phyloP scores from a whole-genome alignment of 1,140 invertebrate species.

The Callitettix versicolor region DNA sequence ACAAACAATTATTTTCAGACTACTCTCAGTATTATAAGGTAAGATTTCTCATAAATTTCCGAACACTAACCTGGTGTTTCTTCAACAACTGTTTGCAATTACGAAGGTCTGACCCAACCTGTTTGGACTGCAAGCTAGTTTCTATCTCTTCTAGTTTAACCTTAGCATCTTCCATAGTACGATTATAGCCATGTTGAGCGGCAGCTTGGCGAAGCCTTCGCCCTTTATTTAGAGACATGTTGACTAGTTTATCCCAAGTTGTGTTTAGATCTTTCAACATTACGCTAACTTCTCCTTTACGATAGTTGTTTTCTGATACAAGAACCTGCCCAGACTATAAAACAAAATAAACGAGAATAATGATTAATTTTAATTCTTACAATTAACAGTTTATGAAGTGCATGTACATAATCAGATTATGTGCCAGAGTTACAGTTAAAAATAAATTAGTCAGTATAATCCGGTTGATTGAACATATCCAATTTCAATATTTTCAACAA shows the following conservation, averaged over 20 bases:
- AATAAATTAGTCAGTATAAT: no score
- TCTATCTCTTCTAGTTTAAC: constrained; percentile 71
- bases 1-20: background rate
- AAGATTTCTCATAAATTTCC: background rate
- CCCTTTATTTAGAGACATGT: constrained; percentile 71
- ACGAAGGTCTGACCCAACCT: constrained; percentile 73
- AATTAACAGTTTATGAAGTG: no score
- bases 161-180: constrained; percentile 64
- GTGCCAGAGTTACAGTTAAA: no score
- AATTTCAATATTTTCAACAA: no score
- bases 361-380: background rate
- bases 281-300: constrained; percentile 51
- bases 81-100: constrained; percentile 81
- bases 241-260: constrained; percentile 58
- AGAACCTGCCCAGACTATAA: constrained; percentile 48
- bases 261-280: constrained; percentile 57
- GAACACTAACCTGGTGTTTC: constrained; percentile 54
- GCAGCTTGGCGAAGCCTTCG: constrained; percentile 67
- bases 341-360: background rate
- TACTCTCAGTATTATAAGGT: background rate
- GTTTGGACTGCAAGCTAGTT: constrained; percentile 58
- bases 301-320: constrained; percentile 57
- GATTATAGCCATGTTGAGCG: constrained; percentile 68
- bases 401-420: no score
- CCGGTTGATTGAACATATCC: no score